Conservation (phyloP, 2,888 invertebrate species). For the Achlya flavicornis region DNA sequence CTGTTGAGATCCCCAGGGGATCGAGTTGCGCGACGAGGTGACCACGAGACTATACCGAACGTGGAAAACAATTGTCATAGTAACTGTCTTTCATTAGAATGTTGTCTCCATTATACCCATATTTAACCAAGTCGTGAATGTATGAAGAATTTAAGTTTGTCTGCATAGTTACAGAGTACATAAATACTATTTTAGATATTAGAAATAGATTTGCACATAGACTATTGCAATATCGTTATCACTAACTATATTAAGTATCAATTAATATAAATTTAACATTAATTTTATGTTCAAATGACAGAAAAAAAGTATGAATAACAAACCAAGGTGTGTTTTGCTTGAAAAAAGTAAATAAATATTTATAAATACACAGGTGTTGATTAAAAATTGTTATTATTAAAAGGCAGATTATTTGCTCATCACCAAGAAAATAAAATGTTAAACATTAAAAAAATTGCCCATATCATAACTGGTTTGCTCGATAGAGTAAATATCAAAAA, state of each 20-base stretch:
- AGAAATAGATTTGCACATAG: background rate
- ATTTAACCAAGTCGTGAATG: background rate
- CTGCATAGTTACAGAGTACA: background rate
- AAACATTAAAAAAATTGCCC: background rate
- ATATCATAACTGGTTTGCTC: background rate
- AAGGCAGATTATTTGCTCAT: slow-evolving; percentile 7
- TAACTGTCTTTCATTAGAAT: slow-evolving; percentile 13
- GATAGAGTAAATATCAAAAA: background rate
- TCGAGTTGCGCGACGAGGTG: slow-evolving; percentile 96
- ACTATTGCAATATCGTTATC: background rate
- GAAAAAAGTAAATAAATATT: background rate
- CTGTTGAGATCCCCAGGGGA: slow-evolving; percentile 94
- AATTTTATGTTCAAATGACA: background rate
- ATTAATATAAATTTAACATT: background rate
- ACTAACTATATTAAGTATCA: background rate
- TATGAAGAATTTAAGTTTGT: background rate
- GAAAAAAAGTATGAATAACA: background rate
- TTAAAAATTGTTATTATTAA: background rate
- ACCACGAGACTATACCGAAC: slow-evolving; percentile 90
- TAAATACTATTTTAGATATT: background rate
- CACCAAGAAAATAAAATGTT: slow-evolving; percentile 1
- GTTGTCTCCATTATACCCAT: slow-evolving; percentile 17
- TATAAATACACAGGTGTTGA: slow-evolving; percentile 9
- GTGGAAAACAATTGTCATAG: slow-evolving; percentile 42
- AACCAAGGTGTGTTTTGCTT: slow-evolving; percentile 5